Evolutionary conservation across 2,797 vertebrate genomes (phyloP).

Genomic region (Oreortyx pictus): DNA sequence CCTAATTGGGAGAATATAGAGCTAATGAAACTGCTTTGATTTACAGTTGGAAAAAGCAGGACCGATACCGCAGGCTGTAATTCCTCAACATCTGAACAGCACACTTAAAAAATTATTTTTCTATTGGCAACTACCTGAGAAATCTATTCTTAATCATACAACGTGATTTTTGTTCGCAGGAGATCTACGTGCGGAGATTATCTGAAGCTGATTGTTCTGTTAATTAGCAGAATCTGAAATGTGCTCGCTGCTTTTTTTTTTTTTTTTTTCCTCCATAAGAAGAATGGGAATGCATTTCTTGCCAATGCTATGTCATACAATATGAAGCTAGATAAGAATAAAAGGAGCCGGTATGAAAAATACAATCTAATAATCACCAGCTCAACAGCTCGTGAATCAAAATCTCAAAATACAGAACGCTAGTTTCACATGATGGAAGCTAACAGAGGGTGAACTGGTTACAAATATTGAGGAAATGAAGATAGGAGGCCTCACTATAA

Average conservation of each 20-base stretch:
- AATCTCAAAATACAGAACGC: background rate
- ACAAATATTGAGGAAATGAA: background rate
- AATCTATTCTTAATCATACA: constrained; percentile 13
- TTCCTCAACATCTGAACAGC: constrained; percentile 9
- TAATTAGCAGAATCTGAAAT: constrained; percentile 65
- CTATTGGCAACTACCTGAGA: constrained; percentile 42
- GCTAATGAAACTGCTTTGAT: constrained; percentile 41
- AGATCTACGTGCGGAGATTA: background rate
- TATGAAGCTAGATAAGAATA: constrained; percentile 19
- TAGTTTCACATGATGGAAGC: background rate
- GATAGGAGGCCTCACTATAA: background rate
- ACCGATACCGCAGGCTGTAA: background rate
- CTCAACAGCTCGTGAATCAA: constrained; percentile 20
- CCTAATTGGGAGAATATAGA: constrained; percentile 43
- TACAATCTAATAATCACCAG: constrained; percentile 44
- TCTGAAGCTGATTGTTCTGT: constrained; percentile 39
- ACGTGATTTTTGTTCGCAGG: background rate
- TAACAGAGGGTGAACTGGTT: background rate
- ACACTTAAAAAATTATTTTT: background rate
- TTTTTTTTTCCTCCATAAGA: background rate
- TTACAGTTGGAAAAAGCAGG: constrained; percentile 40
- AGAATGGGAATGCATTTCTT: constrained; percentile 50
- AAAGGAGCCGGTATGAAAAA: constrained; percentile 34
- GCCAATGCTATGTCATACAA: constrained; percentile 33
- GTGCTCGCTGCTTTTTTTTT: background rate